phyloP scores from a whole-genome alignment of 1,140 invertebrate genomes.

The Bombus polaris region DNA sequence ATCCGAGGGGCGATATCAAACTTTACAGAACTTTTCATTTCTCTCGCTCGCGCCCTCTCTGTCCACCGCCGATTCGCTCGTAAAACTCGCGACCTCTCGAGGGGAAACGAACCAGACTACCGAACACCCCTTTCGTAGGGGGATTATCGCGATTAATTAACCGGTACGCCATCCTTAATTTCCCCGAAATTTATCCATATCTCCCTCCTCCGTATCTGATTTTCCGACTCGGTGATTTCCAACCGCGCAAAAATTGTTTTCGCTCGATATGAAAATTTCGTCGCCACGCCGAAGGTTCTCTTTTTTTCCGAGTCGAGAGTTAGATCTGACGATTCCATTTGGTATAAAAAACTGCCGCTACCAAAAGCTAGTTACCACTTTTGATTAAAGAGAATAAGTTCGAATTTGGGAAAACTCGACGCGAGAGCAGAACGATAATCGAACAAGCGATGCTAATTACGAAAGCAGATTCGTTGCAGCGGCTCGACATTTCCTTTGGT shows the following conservation, averaged over 20 bases:
- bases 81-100: neutral
- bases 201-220: neutral
- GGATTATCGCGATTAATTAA: conserved; percentile 48
- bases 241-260: neutral
- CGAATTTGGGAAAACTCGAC: neutral
- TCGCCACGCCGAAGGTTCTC: neutral
- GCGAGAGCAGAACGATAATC: neutral
- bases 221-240: neutral
- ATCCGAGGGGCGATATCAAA: conserved; percentile 46
- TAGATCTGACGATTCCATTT: neutral
- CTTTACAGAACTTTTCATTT: conserved; percentile 64
- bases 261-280: neutral
- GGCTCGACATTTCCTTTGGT: conserved; percentile 4
- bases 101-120: neutral
- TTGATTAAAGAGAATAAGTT: neutral
- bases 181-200: conserved; percentile 32
- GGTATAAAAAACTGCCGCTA: neutral
- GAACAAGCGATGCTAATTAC: conserved; percentile 26
- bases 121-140: neutral
- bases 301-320: neutral
- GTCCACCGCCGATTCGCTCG: neutral
- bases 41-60: conserved; percentile 10
- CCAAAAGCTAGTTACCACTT: neutral
- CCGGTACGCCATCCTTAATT: conserved; percentile 34
- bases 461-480: neutral